Base-by-base conservation (phyloP, 2,113 vertebrate genomes). In the Alethe diademata region DNA sequence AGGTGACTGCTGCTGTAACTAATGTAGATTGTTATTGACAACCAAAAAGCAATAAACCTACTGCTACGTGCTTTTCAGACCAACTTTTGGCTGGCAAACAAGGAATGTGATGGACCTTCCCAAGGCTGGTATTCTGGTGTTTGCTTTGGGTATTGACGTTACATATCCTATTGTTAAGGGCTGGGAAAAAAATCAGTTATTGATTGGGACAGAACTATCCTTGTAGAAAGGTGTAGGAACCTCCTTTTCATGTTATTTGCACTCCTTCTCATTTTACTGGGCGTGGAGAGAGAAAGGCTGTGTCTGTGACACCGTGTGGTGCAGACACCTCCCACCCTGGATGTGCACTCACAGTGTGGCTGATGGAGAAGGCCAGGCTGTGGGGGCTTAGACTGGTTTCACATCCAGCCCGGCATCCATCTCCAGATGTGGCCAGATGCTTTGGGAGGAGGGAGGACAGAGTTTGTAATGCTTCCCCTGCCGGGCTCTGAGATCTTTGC, bases 271-370 rank as follows among this genome's bases (percentile, higher is more conserved):
- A 36, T 74, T 80, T 87, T 53, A 23, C 31, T 48, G 53, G 35
- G n/a, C 0, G 4, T n/a, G 12, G 28, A 47, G n/a, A 73, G 20
- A 62, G 76, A 25, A 58, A 78, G 43, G 24, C 23, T 5, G 2
- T 25, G 38, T 38, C 65, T 0, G 0, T 71, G 69, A 15, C 2
- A 3, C 26, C 19, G 14, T 28, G 38, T 47, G 43, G 22, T 35
- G 28, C 25, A 40, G 48, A 43, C 26, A 28, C 14, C 15, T 79
- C 58, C 29, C 2, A 3, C 18, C 42, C 14, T 1, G 5, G 31
- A 2, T 53, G 11, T 0, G 0, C 53, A 12, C 48, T 0, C 71
- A n/a, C 13, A 24, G 54, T 0, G 0, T 28, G 54, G n/a, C 31
- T 7, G 10, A 31, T 1, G 12, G 72, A 83, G 4, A 31, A 56